Conservation (phyloP, 2,888 invertebrate genomes). For the Apamea epomidion region DNA sequence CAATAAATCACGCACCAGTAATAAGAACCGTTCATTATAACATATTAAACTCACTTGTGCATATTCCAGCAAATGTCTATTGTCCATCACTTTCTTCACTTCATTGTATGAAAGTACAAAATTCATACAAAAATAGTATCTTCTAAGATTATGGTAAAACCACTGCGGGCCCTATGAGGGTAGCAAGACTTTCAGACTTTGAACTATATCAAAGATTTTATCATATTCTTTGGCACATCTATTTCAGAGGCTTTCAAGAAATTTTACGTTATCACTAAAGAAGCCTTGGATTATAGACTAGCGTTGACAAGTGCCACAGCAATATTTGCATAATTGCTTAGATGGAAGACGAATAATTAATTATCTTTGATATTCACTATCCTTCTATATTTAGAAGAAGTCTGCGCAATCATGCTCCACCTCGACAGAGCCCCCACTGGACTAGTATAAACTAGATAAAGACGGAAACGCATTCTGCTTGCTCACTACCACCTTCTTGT, state of each 20-base stretch:
- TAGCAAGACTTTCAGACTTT: constrained; percentile 12
- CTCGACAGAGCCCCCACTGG: constrained; percentile 58
- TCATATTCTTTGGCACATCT: constrained; percentile 4
- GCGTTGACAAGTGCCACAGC: constrained; percentile 12
- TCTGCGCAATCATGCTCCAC: constrained; percentile 46
- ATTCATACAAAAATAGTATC: constrained; percentile 49
- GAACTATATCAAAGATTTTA: constrained; percentile 38
- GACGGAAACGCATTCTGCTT: constrained; percentile 99
- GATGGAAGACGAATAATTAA: not conserved
- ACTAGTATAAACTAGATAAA: constrained; percentile 91
- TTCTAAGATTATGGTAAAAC: constrained; percentile 33
- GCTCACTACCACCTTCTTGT: constrained; percentile 99
- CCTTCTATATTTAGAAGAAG: constrained; percentile 35
- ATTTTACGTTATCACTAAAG: not conserved
- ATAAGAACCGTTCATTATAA: constrained; percentile 14
- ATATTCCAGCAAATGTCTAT: constrained; percentile 11
- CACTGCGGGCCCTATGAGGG: constrained; percentile 28
- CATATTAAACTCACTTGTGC: constrained; percentile 27
- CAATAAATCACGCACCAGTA: constrained; percentile 35
- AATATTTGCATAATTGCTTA: constrained; percentile 11
- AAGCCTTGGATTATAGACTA: constrained; percentile 10
- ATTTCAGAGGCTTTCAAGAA: not conserved
- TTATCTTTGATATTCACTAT: constrained; percentile 33
- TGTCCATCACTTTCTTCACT: constrained; percentile 11
- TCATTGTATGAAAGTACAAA: constrained; percentile 52